Conservation (phyloP, 2,113 vertebrate species). For the Macrotus californicus region DNA sequence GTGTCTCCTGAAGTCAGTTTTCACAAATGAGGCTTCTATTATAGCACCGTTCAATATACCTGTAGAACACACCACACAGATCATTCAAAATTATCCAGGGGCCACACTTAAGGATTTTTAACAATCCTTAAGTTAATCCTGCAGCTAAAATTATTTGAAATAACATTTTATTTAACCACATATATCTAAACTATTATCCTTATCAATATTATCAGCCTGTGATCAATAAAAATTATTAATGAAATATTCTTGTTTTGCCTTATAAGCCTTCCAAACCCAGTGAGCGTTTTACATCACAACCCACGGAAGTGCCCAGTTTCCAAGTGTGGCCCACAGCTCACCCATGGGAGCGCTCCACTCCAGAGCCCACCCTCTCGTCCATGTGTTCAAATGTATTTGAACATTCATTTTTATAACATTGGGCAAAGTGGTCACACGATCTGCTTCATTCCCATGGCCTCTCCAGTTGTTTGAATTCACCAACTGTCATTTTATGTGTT, state of each 20-base stretch:
- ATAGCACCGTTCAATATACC: not conserved
- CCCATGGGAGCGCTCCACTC: not conserved
- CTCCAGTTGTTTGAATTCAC: not conserved
- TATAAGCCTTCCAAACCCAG: not conserved
- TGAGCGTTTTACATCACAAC: not conserved
- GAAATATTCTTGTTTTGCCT: not conserved
- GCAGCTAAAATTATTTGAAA: not conserved
- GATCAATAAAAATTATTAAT: not conserved
- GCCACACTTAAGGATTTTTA: not conserved
- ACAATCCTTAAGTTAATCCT: too few relatives aligned
- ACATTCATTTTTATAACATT: not conserved
- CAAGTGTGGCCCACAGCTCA: not conserved
- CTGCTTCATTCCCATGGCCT: constrained; percentile 1
- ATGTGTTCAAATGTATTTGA: not conserved
- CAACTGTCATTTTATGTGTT: not conserved
- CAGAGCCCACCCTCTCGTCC: not conserved
- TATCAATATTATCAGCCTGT: not conserved
- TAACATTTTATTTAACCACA: not conserved
- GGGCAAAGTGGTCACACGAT: not conserved
- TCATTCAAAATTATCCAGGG: not conserved
- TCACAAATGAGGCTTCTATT: not conserved
- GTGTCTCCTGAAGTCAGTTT: not conserved
- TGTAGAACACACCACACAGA: not conserved
- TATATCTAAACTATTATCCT: not conserved
- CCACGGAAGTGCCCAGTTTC: not conserved